Conservation (phyloP, 2,888 invertebrate genomes). For the Dicycla oo region DNA sequence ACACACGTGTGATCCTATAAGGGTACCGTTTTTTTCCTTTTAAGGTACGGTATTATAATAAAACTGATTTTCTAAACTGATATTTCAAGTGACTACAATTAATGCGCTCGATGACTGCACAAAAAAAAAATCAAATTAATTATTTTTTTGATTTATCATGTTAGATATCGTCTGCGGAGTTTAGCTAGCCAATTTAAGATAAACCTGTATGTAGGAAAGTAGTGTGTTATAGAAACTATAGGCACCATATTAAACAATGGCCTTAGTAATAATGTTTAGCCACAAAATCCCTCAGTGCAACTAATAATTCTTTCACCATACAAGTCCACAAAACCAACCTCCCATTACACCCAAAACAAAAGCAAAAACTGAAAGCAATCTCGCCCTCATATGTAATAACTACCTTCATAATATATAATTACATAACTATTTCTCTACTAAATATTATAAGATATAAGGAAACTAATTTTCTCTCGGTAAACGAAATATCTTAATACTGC, state of each 20-base stretch:
- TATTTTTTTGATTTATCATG: too few relatives aligned
- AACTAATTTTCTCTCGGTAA: conserved; percentile 64
- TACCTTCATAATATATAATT: conserved; percentile 48
- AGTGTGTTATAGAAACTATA: neutral
- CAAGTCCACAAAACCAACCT: neutral
- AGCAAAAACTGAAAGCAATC: conserved; percentile 18
- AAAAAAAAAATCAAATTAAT: too few relatives aligned
- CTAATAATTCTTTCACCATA: too few relatives aligned
- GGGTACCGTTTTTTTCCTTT: too few relatives aligned
- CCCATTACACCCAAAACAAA: neutral
- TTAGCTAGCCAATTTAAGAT: too few relatives aligned
- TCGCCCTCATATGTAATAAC: conserved; percentile 11
- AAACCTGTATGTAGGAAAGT: neutral
- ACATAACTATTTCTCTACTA: conserved; percentile 49
- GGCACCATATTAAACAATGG: neutral
- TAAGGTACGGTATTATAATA: too few relatives aligned
- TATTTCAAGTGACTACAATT: too few relatives aligned
- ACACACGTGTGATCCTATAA: too few relatives aligned
- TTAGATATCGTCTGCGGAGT: too few relatives aligned
- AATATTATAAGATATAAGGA: conserved; percentile 55
- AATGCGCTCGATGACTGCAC: too few relatives aligned
- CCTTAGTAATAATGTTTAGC: neutral
- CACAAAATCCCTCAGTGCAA: neutral
- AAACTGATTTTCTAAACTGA: too few relatives aligned
- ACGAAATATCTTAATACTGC: conserved; percentile 64